phyloP scores from a whole-genome alignment of 2,888 invertebrate genomes.

The Megamerina dolium region DNA sequence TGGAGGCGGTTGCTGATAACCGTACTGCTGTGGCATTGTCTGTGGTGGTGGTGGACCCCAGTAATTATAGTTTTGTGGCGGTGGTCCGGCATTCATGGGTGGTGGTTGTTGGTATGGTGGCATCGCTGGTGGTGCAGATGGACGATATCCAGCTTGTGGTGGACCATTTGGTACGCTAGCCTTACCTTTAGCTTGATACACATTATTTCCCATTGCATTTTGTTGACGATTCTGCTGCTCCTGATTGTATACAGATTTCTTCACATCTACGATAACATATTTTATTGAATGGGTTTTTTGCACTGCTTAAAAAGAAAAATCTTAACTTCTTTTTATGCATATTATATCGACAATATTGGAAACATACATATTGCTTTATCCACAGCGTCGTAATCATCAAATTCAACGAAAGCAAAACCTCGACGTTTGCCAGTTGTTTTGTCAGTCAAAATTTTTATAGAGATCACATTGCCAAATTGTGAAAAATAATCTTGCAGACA shows the following conservation, averaged over 20 bases:
- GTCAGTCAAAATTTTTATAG: conserved; percentile 82
- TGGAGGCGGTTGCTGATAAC: conserved; percentile 41
- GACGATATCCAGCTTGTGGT: conserved; percentile 3
- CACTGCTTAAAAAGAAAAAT: conserved; percentile 50
- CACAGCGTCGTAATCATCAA: conserved; percentile 95
- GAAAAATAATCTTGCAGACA: conserved; percentile 78
- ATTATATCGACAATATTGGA: no score
- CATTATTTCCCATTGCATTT: conserved; percentile 6
- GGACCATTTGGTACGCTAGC: neutral
- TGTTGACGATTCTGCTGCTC: conserved; percentile 18
- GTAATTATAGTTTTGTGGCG: conserved; percentile 40
- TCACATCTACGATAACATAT: conserved; percentile 81
- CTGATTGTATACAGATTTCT: conserved; percentile 73
- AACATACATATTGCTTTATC: conserved; percentile 93
- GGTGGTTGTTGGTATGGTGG: conserved; percentile 33
- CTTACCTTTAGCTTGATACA: neutral
- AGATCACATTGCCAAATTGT: conserved; percentile 73
- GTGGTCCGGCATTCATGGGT: conserved; percentile 28
- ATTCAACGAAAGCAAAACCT: conserved; percentile 95
- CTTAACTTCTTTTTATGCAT: no score
- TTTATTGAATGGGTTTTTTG: conserved; percentile 76
- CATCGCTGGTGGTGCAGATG: conserved; percentile 29
- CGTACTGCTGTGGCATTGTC: conserved; percentile 27
- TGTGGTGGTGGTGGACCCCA: conserved; percentile 31
- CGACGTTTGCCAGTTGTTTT: conserved; percentile 89